Conservation (phyloP, 2,888 invertebrate genomes). For the Nephrotoma flavescens region DNA sequence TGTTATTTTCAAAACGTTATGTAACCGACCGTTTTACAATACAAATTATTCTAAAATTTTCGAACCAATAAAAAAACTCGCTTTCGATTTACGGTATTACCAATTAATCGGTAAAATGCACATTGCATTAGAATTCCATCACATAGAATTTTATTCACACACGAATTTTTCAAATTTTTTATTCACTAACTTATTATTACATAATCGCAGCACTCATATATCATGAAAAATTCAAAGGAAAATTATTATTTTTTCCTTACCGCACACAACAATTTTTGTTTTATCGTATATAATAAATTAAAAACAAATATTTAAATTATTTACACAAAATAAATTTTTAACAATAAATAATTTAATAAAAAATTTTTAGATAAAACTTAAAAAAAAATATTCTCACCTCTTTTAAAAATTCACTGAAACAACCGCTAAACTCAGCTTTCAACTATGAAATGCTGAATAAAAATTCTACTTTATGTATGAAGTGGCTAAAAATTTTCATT, state of each 20-base stretch:
- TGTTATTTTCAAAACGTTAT: not conserved
- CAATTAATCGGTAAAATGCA: not conserved
- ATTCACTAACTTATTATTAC: not conserved
- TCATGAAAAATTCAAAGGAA: not conserved
- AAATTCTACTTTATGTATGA: constrained; percentile 2
- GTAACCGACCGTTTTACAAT: not conserved
- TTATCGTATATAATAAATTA: not conserved
- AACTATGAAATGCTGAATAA: constrained; percentile 27
- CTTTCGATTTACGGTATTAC: not conserved
- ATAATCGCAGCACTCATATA: not conserved
- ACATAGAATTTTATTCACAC: not conserved
- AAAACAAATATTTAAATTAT: not conserved
- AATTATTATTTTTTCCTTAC: not conserved
- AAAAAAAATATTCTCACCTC: constrained; percentile 18
- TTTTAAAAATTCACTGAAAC: constrained; percentile 18
- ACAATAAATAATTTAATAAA: constrained; percentile 1
- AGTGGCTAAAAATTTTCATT: not conserved
- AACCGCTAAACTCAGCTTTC: constrained; percentile 34
- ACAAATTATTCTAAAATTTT: not conserved
- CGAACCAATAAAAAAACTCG: not conserved
- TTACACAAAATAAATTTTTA: not conserved
- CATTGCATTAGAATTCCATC: not conserved
- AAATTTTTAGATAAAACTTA: not conserved
- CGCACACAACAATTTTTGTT: not conserved
- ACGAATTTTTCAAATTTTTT: not conserved